Percentiles rank a stretch among this genome's conserved stretches.
These are phyloP conservation scores for Microtus oregoni DNA, from an alignment of 2,113 vertebrate genomes.

Conservation along the genomic window DNA sequence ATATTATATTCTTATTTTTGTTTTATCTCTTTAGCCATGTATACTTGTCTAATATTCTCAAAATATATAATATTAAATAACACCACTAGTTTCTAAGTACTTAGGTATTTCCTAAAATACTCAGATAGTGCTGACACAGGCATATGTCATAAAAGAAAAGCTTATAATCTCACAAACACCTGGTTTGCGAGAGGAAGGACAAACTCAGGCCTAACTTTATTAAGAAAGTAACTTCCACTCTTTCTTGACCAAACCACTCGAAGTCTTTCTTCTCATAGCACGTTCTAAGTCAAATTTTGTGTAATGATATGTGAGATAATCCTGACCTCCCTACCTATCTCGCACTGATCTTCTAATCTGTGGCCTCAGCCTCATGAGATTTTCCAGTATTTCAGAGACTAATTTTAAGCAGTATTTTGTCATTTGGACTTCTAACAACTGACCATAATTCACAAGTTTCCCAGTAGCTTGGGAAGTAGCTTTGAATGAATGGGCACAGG, in stretches of 20 bases:
- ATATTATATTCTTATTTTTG: not conserved
- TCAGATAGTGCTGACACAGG: not conserved
- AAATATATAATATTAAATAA: not conserved
- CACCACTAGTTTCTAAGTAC: not conserved
- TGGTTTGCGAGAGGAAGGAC: not conserved
- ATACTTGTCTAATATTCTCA: not conserved
- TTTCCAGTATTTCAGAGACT: not conserved
- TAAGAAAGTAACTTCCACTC: not conserved
- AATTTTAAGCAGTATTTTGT: not conserved
- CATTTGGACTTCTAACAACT: not conserved
- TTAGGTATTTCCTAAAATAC: not conserved
- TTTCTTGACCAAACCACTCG: not conserved
- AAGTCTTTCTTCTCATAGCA: not conserved
- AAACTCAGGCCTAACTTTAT: not conserved
- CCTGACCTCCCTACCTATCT: not conserved
- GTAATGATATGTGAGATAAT: not conserved
- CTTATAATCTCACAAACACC: not conserved
- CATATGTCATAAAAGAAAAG: not conserved
- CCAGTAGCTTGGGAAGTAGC: too few species aligned
- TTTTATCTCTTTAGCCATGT: not conserved
- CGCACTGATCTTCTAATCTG: not conserved
- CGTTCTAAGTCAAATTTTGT: accelerated
- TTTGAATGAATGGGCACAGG: too few species aligned
- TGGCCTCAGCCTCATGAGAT: not conserved
- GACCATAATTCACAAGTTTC: not conserved